Base-by-base conservation (phyloP, 2,797 vertebrate species). In the Sebastes cheni region DNA sequence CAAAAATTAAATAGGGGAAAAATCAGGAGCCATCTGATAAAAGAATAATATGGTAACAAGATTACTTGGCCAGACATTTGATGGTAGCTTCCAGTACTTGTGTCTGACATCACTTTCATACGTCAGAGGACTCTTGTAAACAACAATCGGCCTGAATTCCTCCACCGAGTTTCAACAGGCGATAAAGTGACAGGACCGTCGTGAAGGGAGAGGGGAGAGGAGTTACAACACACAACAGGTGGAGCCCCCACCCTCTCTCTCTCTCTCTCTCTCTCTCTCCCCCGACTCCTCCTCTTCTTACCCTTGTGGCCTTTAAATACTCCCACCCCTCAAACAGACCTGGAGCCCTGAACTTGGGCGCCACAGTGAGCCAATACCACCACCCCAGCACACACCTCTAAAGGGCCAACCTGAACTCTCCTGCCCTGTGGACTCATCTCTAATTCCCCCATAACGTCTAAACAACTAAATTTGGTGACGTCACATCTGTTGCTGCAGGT, bases 141-240 rank as follows among this genome's bases (percentile, higher is more conserved):
- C 75, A 83, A 65, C 72, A 76, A 79, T 72, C 29, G 5, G 14
- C 27, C 62, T 1, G 14, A 72, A 75, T 77, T 67, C 29, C 59
- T 75, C 23, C 81, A 22, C 1, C 1, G 1, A 52, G 60, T 42
- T 73, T 79, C 29, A 67, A 59, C 59, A 69, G 64, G 22, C 1
- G 32, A 72, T 86, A 29, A 84, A 83, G 75, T 80, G 78, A 81
- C 79, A 79, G 67, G 30, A 36, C 22, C 10, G 10, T 6, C n/a
- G 54, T 11, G 36, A 61, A 36, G 61, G 27, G 80, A 70, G 50
- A 65, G 27, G 18, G 18, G 18, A 52, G 30, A 73, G 66, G 65
- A 36, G 81, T 86, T 88, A 89, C 77, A 64, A 73, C 79, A 87
- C 64, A 22, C 65, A 74, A 89, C 92, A 94, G 93, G 89, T 93